Conservation (phyloP, 2,113 vertebrate species). For the Gymnorhina tibicen region DNA sequence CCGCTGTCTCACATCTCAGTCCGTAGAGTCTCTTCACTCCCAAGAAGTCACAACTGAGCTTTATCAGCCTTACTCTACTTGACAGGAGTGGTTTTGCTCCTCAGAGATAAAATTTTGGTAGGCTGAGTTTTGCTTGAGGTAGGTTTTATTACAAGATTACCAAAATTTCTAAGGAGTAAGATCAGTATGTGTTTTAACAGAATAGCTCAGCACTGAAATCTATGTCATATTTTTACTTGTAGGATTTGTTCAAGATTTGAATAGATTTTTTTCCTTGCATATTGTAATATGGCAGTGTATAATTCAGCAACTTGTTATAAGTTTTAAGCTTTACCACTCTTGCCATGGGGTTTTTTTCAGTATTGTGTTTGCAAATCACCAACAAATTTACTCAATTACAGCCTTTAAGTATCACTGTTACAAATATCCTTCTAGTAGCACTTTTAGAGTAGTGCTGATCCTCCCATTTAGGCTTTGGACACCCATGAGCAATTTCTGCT, state of each 20-base stretch:
- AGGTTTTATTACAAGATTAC: background rate
- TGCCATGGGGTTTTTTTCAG: background rate
- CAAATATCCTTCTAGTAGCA: background rate
- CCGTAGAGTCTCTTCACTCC: background rate
- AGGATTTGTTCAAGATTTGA: background rate
- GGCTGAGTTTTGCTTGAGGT: background rate
- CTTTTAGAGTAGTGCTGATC: background rate
- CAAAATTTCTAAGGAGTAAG: background rate
- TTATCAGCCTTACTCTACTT: background rate
- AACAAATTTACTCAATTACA: background rate
- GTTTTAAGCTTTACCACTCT: background rate
- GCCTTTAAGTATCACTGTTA: background rate
- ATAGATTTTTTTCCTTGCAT: background rate
- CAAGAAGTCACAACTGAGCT: background rate
- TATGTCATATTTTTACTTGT: background rate
- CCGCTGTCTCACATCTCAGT: accelerated
- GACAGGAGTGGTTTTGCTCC: background rate
- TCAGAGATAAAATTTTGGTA: background rate
- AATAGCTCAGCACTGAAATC: background rate
- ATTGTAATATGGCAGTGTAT: background rate
- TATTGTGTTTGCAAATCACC: background rate
- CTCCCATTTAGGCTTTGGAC: background rate
- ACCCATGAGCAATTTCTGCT: background rate
- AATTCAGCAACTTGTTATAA: background rate
- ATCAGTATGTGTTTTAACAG: background rate